Conservation (phyloP, 2,113 vertebrate genomes). For the Myxocyprinus asiaticus region DNA sequence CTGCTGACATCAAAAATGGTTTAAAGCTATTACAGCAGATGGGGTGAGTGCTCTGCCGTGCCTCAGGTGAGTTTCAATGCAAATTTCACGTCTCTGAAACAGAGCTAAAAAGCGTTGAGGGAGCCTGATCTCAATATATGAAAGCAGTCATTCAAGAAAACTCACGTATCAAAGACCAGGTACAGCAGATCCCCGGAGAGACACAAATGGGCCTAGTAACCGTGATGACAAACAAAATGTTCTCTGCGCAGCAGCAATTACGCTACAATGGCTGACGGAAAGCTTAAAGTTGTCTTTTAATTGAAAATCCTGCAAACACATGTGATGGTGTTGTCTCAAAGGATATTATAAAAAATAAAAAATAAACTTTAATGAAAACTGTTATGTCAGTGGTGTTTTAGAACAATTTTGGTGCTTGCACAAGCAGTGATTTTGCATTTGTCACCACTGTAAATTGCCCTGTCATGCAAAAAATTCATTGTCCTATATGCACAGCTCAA, state of each 20-base stretch:
- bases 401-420: too few species aligned
- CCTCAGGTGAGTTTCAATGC: neutral
- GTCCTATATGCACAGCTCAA: too few species aligned
- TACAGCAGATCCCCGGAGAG: constrained; percentile 38
- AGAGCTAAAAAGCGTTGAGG: constrained; percentile 23
- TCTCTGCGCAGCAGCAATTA: neutral
- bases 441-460: too few species aligned
- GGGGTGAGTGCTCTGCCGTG: neutral
- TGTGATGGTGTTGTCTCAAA: too few species aligned
- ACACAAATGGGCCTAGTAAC: constrained; percentile 34
- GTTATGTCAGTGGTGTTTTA: too few species aligned
- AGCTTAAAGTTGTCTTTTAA: neutral
- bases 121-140: constrained; percentile 44
- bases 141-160: constrained; percentile 41
- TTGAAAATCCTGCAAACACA: neutral
- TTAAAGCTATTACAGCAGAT: neutral
- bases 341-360: too few species aligned
- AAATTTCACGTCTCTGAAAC: constrained; percentile 36
- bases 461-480: too few species aligned
- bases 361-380: too few species aligned
- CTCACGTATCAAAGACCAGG: constrained; percentile 43
- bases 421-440: too few species aligned
- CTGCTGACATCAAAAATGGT: neutral
- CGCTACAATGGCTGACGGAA: neutral
- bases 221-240: constrained; percentile 24